These are phyloP conservation scores for Leptopilina syphax DNA, from an alignment of 2,888 invertebrate species.

Conservation along the genomic window DNA sequence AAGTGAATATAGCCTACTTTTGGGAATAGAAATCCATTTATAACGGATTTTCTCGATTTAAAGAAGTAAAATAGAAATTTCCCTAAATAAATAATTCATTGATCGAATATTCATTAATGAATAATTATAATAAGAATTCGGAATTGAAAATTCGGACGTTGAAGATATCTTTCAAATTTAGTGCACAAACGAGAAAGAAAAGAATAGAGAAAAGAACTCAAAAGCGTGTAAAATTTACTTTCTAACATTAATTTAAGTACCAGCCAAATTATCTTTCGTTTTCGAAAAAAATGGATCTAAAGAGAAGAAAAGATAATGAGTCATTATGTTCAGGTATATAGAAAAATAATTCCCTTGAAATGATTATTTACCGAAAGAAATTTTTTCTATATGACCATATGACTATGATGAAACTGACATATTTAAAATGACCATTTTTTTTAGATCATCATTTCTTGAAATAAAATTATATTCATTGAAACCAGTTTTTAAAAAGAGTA, in stretches of 20 bases:
- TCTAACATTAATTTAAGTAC: background rate
- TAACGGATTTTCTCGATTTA: background rate
- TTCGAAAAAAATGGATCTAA: background rate
- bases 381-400: no score
- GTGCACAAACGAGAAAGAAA: background rate
- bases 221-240: constrained; percentile 11
- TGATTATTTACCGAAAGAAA: no score
- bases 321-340: no score
- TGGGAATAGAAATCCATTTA: background rate
- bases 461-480: no score
- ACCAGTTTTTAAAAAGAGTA: no score
- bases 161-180: background rate
- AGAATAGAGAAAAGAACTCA: background rate
- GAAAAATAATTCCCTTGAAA: no score
- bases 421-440: no score
- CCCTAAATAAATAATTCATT: constrained; percentile 14
- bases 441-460: no score
- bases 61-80: constrained; percentile 6
- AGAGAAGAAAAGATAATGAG: no score
- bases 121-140: background rate
- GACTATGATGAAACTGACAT: no score
- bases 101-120: background rate
- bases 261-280: background rate
- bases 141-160: background rate
- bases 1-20: background rate